Percentiles rank a stretch among this genome's conserved stretches.
phyloP scores from a whole-genome alignment of 2,888 invertebrate species.

The Frankliniella fusca region DNA sequence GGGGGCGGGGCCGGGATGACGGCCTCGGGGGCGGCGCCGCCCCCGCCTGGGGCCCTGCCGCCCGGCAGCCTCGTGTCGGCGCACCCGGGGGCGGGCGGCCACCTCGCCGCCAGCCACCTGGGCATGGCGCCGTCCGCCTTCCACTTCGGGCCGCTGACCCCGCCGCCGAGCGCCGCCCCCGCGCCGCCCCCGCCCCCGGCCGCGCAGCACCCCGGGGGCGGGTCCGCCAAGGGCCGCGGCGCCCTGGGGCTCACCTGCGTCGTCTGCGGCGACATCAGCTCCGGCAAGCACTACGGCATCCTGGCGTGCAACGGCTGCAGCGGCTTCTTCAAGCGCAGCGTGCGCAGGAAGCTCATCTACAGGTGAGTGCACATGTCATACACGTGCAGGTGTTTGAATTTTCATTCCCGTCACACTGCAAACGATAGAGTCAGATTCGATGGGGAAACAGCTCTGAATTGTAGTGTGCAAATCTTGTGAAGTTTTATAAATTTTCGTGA shows the following conservation, averaged over 20 bases:
- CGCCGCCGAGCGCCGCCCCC: constrained; percentile 51
- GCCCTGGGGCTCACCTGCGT: constrained; percentile 82
- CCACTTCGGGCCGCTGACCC: constrained; percentile 41
- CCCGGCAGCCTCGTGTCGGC: constrained; percentile 49
- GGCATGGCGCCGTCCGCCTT: constrained; percentile 37
- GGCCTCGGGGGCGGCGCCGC: not conserved
- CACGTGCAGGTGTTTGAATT: too few species aligned
- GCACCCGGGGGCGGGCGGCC: constrained; percentile 49
- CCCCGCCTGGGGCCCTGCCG: not conserved
- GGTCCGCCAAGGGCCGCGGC: constrained; percentile 42
- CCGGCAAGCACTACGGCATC: constrained; percentile 96
- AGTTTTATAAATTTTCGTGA: too few species aligned
- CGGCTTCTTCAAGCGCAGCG: constrained; percentile 97
- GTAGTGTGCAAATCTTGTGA: too few species aligned
- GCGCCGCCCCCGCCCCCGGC: constrained; percentile 44
- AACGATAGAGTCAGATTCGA: too few species aligned
- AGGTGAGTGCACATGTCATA: constrained; percentile 70
- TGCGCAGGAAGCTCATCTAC: constrained; percentile 92
- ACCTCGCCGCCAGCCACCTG: constrained; percentile 47
- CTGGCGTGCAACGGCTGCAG: constrained; percentile 98
- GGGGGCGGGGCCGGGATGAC: constrained; percentile 49
- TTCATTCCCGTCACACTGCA: too few species aligned
- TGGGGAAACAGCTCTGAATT: too few species aligned
- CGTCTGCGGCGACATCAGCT: constrained; percentile 95
- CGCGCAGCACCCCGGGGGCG: constrained; percentile 45